Conservation (phyloP, 2,888 invertebrate genomes). For the Phytoseiulus persimilis region DNA sequence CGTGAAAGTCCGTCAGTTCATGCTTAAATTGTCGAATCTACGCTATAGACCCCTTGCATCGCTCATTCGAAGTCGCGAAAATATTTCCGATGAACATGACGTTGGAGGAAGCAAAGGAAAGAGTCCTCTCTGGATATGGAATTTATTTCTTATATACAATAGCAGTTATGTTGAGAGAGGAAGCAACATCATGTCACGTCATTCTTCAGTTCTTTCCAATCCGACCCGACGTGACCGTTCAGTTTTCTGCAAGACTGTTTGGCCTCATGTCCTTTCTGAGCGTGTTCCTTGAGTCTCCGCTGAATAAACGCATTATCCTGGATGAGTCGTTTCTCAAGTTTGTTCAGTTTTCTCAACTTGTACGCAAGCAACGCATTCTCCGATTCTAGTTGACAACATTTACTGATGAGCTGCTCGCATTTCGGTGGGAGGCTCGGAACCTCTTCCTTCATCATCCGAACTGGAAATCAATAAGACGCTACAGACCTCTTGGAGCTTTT, state of each 20-base stretch:
- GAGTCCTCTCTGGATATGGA: not conserved
- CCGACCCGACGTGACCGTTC: not conserved
- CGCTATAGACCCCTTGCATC: no score
- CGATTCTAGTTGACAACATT: not conserved
- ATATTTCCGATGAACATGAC: no score
- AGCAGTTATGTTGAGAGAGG: not conserved
- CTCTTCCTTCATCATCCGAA: not conserved
- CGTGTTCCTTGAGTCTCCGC: not conserved
- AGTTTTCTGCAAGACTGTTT: not conserved
- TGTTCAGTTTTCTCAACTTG: not conserved
- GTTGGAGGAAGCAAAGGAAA: no score
- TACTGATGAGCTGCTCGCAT: slow-evolving; percentile 9
- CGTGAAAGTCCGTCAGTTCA: no score
- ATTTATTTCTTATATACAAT: not conserved
- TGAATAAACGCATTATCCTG: slow-evolving; percentile 29
- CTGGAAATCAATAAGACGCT: not conserved
- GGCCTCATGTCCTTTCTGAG: not conserved
- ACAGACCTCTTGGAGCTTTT: no score
- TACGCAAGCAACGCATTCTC: slow-evolving; percentile 22
- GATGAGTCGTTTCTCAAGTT: not conserved
- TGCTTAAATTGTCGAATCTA: no score
- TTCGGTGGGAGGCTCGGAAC: not conserved
- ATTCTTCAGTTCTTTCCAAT: not conserved
- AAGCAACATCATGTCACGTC: not conserved
- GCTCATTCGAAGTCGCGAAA: no score